Conservation (phyloP, 2,888 invertebrate genomes). For the Polietes domitor region DNA sequence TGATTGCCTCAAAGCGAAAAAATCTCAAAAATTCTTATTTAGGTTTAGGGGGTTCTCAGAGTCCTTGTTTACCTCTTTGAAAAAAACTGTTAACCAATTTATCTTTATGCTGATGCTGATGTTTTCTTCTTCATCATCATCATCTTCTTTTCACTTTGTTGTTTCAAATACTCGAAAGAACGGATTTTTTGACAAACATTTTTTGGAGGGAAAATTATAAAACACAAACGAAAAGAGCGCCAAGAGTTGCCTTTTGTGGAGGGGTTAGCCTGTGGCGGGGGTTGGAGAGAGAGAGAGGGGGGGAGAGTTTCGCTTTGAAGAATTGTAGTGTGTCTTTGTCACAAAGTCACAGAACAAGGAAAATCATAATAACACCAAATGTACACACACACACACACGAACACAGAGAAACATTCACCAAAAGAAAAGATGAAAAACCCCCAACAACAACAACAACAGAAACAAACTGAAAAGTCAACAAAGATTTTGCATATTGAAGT, state of each 20-base stretch:
- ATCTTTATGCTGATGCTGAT: conserved; percentile 18
- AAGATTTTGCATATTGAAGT: conserved; percentile 60
- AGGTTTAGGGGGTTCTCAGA: background rate
- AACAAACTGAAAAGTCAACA: conserved; percentile 51
- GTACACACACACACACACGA: background rate
- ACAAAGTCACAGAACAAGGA: conserved; percentile 17
- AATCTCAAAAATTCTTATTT: background rate
- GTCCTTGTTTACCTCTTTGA: background rate
- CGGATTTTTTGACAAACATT: conserved; percentile 21
- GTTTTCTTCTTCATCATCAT: conserved; percentile 11
- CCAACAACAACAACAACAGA: background rate
- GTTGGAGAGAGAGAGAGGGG: background rate
- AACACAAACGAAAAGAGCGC: conserved; percentile 13
- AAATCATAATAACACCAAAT: conserved; percentile 20
- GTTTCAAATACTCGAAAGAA: conserved; percentile 12
- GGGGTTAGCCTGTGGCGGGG: background rate
- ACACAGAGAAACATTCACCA: background rate
- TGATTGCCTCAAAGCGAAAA: too few species aligned
- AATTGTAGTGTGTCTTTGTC: conserved; percentile 37
- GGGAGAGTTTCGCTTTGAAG: conserved; percentile 3
- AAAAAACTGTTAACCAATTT: conserved; percentile 17
- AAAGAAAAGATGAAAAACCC: conserved; percentile 1
- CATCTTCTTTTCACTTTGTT: conserved; percentile 15
- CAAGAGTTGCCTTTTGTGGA: background rate
- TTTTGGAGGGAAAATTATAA: conserved; percentile 7